phyloP scores from a whole-genome alignment of 2,797 vertebrate species.

The Chiroxiphia lanceolata region DNA sequence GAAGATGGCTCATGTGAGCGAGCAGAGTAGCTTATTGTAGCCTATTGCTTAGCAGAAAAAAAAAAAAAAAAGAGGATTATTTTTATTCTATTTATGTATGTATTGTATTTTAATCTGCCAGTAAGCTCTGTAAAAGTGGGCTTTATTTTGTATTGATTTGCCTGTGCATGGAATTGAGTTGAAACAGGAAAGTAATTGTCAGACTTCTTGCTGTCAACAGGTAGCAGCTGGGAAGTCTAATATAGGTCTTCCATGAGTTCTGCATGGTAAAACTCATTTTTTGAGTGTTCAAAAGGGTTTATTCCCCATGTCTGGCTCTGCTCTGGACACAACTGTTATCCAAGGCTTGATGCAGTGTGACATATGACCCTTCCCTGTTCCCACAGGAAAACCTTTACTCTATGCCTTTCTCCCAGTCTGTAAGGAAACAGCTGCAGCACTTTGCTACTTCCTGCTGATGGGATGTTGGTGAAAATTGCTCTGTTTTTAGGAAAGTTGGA shows the following conservation, averaged over 20 bases:
- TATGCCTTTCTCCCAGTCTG: not conserved
- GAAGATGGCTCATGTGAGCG: not conserved
- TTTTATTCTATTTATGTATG: not conserved
- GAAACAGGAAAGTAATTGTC: not conserved
- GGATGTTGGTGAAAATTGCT: not conserved
- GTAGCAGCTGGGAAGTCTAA: not conserved
- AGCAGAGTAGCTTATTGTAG: not conserved
- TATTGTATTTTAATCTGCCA: not conserved
- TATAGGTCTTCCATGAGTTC: not conserved
- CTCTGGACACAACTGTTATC: not conserved
- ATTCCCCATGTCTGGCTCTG: not conserved
- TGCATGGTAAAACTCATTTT: not conserved
- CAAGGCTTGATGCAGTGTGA: not conserved
- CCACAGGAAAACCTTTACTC: not conserved
- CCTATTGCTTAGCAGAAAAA: not conserved
- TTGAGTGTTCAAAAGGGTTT: not conserved
- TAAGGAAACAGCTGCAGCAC: conserved; percentile 34
- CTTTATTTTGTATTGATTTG: not conserved
- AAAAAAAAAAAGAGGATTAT: not conserved
- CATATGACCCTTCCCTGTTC: not conserved
- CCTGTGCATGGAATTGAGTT: not conserved
- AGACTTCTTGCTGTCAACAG: not conserved
- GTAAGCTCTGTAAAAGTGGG: not conserved
- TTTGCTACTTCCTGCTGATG: not conserved
- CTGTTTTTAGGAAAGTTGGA: not conserved